Conservation (phyloP, 2,113 vertebrate genomes). For the Dryoscopus gambensis region DNA sequence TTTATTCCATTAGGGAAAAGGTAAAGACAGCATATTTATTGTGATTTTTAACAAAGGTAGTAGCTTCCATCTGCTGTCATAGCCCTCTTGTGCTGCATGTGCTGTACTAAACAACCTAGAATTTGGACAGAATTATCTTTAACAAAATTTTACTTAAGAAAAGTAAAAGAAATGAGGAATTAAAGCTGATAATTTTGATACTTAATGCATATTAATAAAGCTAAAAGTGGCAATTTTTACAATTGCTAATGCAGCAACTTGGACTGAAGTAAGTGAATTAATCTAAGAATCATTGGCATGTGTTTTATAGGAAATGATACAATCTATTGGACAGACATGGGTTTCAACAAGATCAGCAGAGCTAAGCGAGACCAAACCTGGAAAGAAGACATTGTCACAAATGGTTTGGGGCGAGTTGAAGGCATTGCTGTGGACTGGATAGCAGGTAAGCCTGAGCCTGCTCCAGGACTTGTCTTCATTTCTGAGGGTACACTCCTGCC, state of each 20-base stretch:
- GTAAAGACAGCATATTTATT: neutral
- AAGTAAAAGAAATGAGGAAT: neutral
- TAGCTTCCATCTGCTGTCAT: neutral
- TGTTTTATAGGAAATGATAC: conserved; percentile 89
- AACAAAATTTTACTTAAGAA: neutral
- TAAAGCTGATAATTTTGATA: neutral
- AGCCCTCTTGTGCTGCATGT: neutral
- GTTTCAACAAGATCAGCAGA: conserved; percentile 93
- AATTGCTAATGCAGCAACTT: neutral
- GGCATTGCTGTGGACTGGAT: conserved; percentile 98
- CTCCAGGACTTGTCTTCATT: neutral
- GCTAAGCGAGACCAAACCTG: conserved; percentile 95
- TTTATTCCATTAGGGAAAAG: neutral
- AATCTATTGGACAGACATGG: conserved; percentile 99
- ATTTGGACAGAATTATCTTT: neutral
- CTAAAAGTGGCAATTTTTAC: neutral
- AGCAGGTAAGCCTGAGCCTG: conserved; percentile 74
- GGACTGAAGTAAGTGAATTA: neutral
- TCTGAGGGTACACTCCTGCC: neutral
- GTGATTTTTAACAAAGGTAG: neutral
- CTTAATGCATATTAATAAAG: neutral
- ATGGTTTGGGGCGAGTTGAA: conserved; percentile 94
- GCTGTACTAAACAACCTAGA: neutral
- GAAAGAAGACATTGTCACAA: conserved; percentile 94
- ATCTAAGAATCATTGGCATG: neutral